Evolutionary conservation across 2,797 vertebrate genomes (phyloP).

Genomic region (Lepus oiostolus): DNA sequence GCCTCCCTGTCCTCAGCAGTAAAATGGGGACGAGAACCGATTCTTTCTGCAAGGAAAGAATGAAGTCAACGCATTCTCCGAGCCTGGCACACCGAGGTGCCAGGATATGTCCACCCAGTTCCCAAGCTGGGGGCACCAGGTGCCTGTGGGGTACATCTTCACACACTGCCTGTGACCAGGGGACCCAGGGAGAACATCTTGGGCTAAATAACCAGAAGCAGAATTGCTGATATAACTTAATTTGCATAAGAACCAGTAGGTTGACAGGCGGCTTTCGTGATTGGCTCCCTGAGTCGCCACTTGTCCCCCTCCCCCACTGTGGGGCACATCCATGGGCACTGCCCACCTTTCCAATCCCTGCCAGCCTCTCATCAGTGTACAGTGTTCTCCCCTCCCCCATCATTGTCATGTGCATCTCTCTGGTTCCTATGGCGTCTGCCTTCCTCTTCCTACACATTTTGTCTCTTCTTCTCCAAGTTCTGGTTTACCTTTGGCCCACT

Average conservation of each 20-base stretch:
- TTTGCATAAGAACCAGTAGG: neutral
- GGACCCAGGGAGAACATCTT: neutral
- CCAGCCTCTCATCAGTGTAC: neutral
- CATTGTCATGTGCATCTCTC: neutral
- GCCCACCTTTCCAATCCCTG: neutral
- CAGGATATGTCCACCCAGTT: neutral
- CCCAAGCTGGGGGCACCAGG: neutral
- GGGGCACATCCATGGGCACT: neutral
- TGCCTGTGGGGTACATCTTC: neutral
- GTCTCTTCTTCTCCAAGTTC: neutral
- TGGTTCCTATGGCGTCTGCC: neutral
- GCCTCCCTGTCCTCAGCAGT: neutral
- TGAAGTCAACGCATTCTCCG: accelerated
- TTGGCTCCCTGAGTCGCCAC: neutral
- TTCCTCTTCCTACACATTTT: neutral
- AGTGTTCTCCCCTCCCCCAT: too few species aligned
- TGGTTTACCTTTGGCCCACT: neutral
- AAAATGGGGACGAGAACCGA: neutral
- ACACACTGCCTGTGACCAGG: too few species aligned
- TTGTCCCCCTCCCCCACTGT: neutral
- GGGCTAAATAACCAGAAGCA: neutral
- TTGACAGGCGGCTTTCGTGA: neutral
- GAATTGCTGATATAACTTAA: neutral
- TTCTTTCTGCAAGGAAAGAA: neutral
- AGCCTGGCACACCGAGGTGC: accelerated